Evolutionary conservation across 2,888 invertebrate genomes (phyloP).

Genomic region (Eucera pruinosa): DNA sequence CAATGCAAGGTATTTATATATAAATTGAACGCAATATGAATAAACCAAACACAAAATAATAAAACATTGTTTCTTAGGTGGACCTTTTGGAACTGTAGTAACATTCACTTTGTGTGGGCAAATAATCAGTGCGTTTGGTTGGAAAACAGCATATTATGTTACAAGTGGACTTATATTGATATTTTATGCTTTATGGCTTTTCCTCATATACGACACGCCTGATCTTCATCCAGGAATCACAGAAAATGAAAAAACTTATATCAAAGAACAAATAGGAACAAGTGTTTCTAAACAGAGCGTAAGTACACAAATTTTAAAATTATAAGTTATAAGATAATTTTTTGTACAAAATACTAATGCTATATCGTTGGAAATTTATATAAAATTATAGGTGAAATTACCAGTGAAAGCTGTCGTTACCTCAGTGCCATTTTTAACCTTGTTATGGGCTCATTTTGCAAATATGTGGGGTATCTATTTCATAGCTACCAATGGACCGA

Average conservation of each 20-base stretch:
- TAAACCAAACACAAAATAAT: background rate
- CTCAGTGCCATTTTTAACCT: constrained; percentile 89
- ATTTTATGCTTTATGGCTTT: constrained; percentile 88
- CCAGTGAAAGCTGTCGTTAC: constrained; percentile 88
- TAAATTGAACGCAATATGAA: background rate
- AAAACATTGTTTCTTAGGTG: constrained; percentile 86
- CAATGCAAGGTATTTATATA: constrained; percentile 84
- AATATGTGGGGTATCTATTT: constrained; percentile 93
- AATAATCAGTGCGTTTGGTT: constrained; percentile 88
- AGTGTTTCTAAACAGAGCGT: constrained; percentile 79
- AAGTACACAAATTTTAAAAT: no score
- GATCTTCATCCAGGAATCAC: constrained; percentile 87
- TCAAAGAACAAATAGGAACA: constrained; percentile 83
- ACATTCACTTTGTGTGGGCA: constrained; percentile 89
- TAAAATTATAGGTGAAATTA: constrained; percentile 86
- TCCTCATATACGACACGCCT: constrained; percentile 88
- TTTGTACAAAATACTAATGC: no score
- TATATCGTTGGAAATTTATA: background rate
- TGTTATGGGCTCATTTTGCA: constrained; percentile 90
- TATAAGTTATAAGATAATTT: no score
- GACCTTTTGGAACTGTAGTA: constrained; percentile 90
- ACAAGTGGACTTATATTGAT: constrained; percentile 87
- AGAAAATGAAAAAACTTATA: constrained; percentile 87
- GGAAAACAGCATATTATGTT: constrained; percentile 89
- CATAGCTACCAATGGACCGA: constrained; percentile 91